phyloP scores from a whole-genome alignment of 2,888 invertebrate species.

The Escarpia spicata region DNA sequence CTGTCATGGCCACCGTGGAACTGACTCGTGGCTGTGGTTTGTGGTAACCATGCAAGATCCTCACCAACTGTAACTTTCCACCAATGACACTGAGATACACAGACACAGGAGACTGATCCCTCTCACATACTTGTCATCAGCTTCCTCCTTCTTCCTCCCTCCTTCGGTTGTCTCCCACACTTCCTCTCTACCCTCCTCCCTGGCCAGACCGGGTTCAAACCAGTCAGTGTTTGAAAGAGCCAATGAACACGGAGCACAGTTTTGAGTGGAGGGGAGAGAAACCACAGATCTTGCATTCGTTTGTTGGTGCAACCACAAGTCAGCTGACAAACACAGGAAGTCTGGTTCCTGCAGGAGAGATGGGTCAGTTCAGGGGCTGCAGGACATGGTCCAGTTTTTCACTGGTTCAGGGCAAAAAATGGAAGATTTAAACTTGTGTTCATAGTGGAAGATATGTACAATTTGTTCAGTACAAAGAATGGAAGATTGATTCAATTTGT shows the following conservation, averaged over 20 bases:
- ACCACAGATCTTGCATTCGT: not conserved
- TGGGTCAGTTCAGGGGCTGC: not conserved
- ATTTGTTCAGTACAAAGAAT: too few relatives aligned
- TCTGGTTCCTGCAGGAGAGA: not conserved
- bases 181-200: not conserved
- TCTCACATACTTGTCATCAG: not conserved
- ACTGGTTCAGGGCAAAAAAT: not conserved
- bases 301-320: not conserved
- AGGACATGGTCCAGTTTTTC: not conserved
- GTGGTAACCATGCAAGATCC: not conserved
- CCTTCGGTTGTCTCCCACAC: not conserved
- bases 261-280: not conserved
- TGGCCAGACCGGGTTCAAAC: not conserved
- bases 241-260: not conserved
- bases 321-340: not conserved
- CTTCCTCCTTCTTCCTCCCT: not conserved
- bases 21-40: not conserved
- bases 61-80: not conserved
- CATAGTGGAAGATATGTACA: too few relatives aligned
- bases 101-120: not conserved
- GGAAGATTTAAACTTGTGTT: too few relatives aligned
- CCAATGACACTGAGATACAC: not conserved
- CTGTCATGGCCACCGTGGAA: not conserved
- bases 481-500: too few relatives aligned
- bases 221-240: not conserved